Evolutionary conservation across 2,113 vertebrate species (phyloP), one percentile per base, ranked within the genome.

Genomic region (Lepus europaeus): DNA sequence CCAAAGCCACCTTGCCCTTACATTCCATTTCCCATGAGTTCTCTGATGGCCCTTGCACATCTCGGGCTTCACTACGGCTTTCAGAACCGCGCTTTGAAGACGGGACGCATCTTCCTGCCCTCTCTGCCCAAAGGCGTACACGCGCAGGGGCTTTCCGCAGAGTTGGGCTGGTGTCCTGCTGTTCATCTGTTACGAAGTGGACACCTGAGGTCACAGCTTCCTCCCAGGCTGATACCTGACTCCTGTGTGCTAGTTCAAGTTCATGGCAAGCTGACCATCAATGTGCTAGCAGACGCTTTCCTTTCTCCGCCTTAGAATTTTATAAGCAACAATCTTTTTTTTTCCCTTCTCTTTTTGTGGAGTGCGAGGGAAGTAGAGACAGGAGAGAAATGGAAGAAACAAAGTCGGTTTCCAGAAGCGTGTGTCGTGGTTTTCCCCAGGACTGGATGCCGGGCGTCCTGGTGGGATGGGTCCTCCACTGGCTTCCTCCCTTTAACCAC

Each of bases 221-320:
- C 31, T 64, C 13, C 6, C 45, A 45, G 45, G 45, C 45, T 45
- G 45, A 45, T 45, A 45, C 45, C 45, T 45, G 45, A 45, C 45
- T 45, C 6, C 45, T 6, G 45, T 45, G 45, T 6, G 97, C 77
- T 82, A 91, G 90, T 95, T 96, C 92, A 97, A 94, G 89, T 96
- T 96, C 83, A 89, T 74, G 82, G 97, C 95, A 91, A 77, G 92
- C 92, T 89, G 81, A 87, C 97, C 95, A 87, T 97, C 97, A 97
- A 97, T 98, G 45, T 87, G 59, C 94, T 97, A 94, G 95, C 97
- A 98, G 95, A 96, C 98, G 96, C 91, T 97, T 98, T 95, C 96
- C 95, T 76, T 6, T 95, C 97, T 97, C 95, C 95, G 95, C 91
- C 94, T 93, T 80, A 96, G 95, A 91, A 95, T 97, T 97, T 97